Conservation (phyloP, 2,113 vertebrate genomes). For the Dicrurus megarhynchus region DNA sequence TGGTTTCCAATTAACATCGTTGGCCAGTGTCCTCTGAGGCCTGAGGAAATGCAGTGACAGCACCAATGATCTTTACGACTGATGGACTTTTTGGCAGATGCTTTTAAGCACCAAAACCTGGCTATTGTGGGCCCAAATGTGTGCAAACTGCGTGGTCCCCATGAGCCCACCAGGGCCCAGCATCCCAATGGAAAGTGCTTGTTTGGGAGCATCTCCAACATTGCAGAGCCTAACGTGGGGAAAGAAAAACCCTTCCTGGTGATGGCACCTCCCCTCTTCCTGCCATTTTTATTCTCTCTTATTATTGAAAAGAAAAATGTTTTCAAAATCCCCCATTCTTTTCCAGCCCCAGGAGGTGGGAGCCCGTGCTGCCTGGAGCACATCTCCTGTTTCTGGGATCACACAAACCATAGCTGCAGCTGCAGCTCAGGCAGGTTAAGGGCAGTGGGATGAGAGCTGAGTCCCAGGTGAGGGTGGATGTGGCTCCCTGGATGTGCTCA, state of each 20-base stretch:
- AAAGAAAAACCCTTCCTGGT: background rate
- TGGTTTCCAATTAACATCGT: background rate
- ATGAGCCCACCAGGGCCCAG: background rate
- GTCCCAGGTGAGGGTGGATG: background rate
- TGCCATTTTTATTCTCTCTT: background rate
- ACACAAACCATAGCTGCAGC: background rate
- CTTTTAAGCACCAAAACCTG: background rate
- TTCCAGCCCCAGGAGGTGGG: background rate
- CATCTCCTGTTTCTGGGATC: background rate
- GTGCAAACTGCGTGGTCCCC: background rate
- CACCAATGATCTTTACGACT: background rate
- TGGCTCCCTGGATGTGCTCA: background rate
- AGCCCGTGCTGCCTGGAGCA: background rate
- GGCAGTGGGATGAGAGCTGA: background rate
- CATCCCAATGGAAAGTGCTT: background rate
- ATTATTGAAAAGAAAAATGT: background rate
- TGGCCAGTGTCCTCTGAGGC: background rate
- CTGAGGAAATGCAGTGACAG: background rate
- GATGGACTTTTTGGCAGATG: background rate
- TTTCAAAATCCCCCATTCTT: background rate
- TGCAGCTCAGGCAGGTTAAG: background rate
- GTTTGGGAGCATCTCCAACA: background rate
- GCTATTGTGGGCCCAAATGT: fast-evolving
- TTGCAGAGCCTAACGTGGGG: background rate
- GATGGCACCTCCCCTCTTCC: background rate